These are phyloP conservation scores for Dryocosmus kuriphilus DNA, from an alignment of 2,888 invertebrate species.

Conservation along the genomic window DNA sequence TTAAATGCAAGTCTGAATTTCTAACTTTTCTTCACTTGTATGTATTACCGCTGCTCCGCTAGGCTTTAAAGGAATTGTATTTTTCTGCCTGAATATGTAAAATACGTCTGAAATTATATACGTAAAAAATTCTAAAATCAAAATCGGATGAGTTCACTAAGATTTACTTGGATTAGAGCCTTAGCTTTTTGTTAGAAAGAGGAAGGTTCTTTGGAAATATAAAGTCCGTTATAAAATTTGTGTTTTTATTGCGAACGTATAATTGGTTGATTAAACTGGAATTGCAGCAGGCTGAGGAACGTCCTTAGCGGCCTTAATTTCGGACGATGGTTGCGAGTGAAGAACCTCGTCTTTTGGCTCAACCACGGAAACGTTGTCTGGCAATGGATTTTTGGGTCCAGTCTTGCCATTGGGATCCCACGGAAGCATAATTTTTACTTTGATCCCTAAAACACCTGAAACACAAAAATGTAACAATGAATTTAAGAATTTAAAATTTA, in stretches of 20 bases:
- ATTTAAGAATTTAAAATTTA: too few relatives aligned
- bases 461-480: constrained; percentile 35
- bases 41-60: too few relatives aligned
- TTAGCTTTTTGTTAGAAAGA: too few relatives aligned
- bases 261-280: constrained; percentile 68
- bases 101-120: too few relatives aligned
- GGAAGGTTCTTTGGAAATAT: background rate
- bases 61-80: too few relatives aligned
- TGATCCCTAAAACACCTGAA: constrained; percentile 81
- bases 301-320: constrained; percentile 85
- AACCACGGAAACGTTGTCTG: constrained; percentile 97
- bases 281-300: constrained; percentile 79
- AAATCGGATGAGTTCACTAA: too few relatives aligned
- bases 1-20: too few relatives aligned
- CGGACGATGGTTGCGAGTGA: constrained; percentile 85
- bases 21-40: too few relatives aligned
- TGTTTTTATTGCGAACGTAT: constrained; percentile 47
- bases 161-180: too few relatives aligned
- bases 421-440: constrained; percentile 99
- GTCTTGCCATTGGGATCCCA: constrained; percentile 98
- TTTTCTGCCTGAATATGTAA: too few relatives aligned
- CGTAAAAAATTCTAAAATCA: too few relatives aligned
- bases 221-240: background rate
- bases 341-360: constrained; percentile 97
- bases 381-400: constrained; percentile 98